Evolutionary conservation across 2,113 vertebrate genomes (phyloP).

Genomic region (Crotalus helleri): DNA sequence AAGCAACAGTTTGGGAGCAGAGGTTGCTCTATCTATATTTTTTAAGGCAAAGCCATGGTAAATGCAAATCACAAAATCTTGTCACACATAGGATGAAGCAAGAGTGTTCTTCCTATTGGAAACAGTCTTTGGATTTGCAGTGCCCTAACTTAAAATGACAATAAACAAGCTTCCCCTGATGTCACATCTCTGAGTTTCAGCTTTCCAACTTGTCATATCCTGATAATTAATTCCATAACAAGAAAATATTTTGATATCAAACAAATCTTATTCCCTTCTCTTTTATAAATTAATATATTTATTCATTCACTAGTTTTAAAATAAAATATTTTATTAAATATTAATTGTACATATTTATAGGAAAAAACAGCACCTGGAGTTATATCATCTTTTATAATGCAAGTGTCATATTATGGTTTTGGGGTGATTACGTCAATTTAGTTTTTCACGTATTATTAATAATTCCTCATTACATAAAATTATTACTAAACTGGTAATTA

Average conservation of each 20-base stretch:
- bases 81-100: not conserved
- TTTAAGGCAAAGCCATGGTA: not conserved
- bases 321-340: constrained; percentile 33
- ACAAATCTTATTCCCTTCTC: constrained; percentile 39
- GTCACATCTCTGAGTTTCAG: not conserved
- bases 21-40: not conserved
- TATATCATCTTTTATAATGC: constrained; percentile 55
- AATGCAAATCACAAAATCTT: not conserved
- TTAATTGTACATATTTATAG: constrained; percentile 42
- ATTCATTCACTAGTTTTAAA: constrained; percentile 44
- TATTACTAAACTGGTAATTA: constrained; percentile 82
- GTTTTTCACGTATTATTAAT: constrained; percentile 78
- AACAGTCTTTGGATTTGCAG: not conserved
- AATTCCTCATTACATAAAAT: constrained; percentile 81
- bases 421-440: constrained; percentile 76
- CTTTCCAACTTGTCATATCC: constrained; percentile 1
- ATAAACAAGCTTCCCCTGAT: not conserved
- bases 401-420: constrained; percentile 72
- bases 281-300: constrained; percentile 45
- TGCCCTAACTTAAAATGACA: not conserved
- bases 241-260: constrained; percentile 36
- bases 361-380: constrained; percentile 63
- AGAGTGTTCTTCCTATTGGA: not conserved
- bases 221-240: constrained; percentile 35
- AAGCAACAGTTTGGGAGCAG: not conserved